Conservation (phyloP, 2,888 invertebrate genomes). For the Mantis religiosa region DNA sequence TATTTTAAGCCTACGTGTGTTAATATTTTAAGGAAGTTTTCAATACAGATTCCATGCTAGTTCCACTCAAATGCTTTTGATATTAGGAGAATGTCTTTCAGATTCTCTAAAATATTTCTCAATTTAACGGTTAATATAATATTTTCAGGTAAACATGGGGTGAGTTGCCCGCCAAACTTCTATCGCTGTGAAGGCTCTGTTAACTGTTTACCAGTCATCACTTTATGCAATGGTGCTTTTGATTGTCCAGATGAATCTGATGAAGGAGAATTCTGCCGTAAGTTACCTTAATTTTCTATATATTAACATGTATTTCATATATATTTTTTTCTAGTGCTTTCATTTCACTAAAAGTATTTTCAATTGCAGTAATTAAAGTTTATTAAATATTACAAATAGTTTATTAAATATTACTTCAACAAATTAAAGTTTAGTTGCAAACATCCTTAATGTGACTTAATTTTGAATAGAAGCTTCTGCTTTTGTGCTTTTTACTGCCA, state of each 20-base stretch:
- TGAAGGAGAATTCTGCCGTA: slow-evolving; percentile 66
- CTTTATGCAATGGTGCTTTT: slow-evolving; percentile 63
- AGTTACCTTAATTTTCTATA: slow-evolving; percentile 34
- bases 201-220: slow-evolving; percentile 56
- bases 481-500: too few species aligned
- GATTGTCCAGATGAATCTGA: slow-evolving; percentile 69
- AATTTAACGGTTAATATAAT: neutral
- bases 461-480: too few species aligned
- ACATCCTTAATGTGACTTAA: too few species aligned
- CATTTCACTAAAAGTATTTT: too few species aligned
- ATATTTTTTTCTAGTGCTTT: too few species aligned
- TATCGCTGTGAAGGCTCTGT: slow-evolving; percentile 60
- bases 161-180: slow-evolving; percentile 63
- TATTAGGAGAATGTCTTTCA: neutral
- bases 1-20: too few species aligned
- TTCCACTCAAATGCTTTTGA: neutral
- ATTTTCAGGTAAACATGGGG: slow-evolving; percentile 53
- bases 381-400: too few species aligned
- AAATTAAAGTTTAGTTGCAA: too few species aligned
- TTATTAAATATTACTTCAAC: too few species aligned
- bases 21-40: neutral
- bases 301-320: neutral
- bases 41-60: neutral
- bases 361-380: too few species aligned
- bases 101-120: neutral